Conservation (phyloP, 2,113 vertebrate species). For the Eudyptes chrysolophus region DNA sequence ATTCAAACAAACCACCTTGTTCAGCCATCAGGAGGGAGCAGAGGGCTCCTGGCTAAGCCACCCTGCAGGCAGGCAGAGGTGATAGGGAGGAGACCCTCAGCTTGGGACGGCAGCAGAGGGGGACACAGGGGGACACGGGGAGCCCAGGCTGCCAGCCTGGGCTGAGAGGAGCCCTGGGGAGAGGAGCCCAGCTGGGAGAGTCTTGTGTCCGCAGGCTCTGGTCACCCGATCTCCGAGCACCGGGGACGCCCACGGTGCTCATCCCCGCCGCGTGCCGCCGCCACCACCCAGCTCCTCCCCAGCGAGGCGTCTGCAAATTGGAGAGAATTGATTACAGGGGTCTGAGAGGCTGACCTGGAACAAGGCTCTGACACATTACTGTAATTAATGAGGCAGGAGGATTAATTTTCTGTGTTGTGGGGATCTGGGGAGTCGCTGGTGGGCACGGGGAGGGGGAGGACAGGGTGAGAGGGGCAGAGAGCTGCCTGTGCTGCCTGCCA, state of each 20-base stretch:
- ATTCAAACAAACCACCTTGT: neutral
- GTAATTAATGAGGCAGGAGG: slow-evolving; percentile 29
- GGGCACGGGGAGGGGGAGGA: neutral
- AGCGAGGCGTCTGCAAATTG: neutral
- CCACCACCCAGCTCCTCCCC: neutral
- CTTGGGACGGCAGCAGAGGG: accelerated
- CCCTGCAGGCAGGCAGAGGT: neutral
- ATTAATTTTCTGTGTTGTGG: neutral
- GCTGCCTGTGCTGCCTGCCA: neutral
- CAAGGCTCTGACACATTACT: neutral
- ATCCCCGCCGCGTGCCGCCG: neutral
- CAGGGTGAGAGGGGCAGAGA: accelerated
- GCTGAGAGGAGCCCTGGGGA: neutral
- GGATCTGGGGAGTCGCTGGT: neutral
- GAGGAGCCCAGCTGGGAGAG: neutral
- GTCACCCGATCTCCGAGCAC: neutral
- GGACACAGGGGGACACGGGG: neutral
- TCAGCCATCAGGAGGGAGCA: neutral
- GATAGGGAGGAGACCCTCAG: neutral
- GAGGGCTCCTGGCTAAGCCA: neutral
- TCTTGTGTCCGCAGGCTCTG: neutral
- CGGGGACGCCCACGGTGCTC: accelerated
- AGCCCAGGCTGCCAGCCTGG: neutral
- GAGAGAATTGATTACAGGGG: neutral
- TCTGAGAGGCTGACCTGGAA: neutral